Evolutionary conservation across 2,797 vertebrate species (phyloP).

Genomic region (Etheostoma nigrum): DNA sequence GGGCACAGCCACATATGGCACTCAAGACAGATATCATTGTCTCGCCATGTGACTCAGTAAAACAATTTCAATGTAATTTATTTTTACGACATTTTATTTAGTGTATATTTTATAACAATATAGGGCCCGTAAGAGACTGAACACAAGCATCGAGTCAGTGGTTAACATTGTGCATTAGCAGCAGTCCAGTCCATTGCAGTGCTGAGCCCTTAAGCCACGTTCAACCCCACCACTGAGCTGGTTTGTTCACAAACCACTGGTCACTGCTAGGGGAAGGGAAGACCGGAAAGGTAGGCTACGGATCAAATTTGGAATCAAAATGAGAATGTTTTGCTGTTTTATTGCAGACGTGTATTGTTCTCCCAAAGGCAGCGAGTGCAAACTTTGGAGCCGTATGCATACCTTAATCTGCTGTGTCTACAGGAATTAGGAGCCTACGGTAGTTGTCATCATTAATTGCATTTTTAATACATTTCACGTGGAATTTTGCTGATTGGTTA

Average conservation of each 20-base stretch:
- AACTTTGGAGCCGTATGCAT: not conserved
- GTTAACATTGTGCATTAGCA: not conserved
- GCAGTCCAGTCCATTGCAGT: not conserved
- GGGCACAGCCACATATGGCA: too few relatives aligned
- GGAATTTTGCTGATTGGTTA: fast-evolving
- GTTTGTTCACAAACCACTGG: constrained; percentile 16
- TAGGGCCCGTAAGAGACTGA: not conserved
- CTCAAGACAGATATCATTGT: fast-evolving
- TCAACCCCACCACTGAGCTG: constrained; percentile 6
- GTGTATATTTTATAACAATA: not conserved
- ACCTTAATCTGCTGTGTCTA: not conserved
- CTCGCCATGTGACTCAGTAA: fast-evolving
- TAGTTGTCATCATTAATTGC: too few relatives aligned
- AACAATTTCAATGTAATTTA: not conserved
- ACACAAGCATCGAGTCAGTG: not conserved
- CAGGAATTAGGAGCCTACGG: not conserved
- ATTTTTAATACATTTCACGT: not conserved
- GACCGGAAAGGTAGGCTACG: constrained; percentile 44
- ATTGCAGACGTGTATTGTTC: not conserved
- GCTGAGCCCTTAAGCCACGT: constrained; percentile 1
- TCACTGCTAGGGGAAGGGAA: constrained; percentile 5
- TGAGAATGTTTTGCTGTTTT: not conserved
- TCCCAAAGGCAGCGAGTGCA: not conserved
- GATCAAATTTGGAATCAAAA: not conserved
- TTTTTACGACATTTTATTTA: constrained; percentile 11